Conservation (phyloP, 2,888 invertebrate species). For the Ophion ellenae region DNA sequence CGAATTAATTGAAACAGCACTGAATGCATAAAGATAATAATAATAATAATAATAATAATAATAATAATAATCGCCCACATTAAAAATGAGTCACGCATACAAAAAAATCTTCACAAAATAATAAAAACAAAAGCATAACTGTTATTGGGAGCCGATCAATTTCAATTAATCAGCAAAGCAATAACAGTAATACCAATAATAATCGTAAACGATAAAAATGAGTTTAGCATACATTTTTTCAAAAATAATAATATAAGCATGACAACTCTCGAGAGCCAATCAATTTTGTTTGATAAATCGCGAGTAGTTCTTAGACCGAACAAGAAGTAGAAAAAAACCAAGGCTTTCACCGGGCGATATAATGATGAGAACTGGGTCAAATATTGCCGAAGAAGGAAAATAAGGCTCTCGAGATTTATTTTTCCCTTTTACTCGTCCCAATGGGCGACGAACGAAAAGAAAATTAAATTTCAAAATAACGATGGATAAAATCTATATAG, state of each 20-base stretch:
- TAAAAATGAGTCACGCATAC: neutral
- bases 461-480: slow-evolving; percentile 52
- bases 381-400: neutral
- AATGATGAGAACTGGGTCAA: slow-evolving; percentile 5
- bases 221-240: neutral
- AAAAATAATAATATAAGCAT: neutral
- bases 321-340: neutral
- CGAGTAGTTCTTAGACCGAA: neutral
- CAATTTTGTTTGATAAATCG: neutral
- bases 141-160: neutral
- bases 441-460: slow-evolving; percentile 3
- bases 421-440: neutral
- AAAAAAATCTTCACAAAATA: neutral
- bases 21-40: too few relatives aligned
- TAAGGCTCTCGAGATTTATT: slow-evolving; percentile 20
- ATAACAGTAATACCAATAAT: neutral
- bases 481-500: slow-evolving; percentile 42
- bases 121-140: neutral
- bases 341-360: neutral
- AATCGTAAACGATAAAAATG: neutral
- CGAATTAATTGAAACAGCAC: too few relatives aligned
- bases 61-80: too few relatives aligned
- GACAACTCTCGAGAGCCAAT: neutral
- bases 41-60: too few relatives aligned
- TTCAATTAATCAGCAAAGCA: neutral